Base-by-base conservation (phyloP, 2,797 vertebrate genomes). In the Spea hammondii region DNA sequence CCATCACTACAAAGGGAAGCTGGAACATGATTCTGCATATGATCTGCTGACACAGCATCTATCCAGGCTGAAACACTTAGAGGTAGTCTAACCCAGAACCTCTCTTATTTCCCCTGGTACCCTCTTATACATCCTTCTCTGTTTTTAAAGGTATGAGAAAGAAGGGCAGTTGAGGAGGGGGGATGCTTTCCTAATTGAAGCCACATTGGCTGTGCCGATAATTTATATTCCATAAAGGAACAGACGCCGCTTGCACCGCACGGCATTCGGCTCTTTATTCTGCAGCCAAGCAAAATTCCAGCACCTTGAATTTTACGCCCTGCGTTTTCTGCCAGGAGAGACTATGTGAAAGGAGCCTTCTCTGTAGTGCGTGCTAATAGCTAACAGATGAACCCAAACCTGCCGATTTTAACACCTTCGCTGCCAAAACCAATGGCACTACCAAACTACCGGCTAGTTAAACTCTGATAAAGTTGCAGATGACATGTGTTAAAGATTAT, bases 231-330 rank as follows among this genome's bases (percentile, higher is more conserved):
- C 64, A 12, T 79, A 67, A 80, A 67, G 60, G 82, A 85, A 84
- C 81, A 10, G 55, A 75, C 5, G 69, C 13, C 70, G 87, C 84
- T 87, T 85, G 80, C 60, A 17, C 83, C 11, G 4, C 78, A 73
- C 53, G 75, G 83, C 77, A 4, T 6, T 76, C 4, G 76, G 82
- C 82, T 83, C 88, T 90, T 88, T 88, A 17, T 87, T 89, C 87
- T 88, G 6, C 2, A 86, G 89, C 88, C 89, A 77, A 90, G 84
- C 82, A 79, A 87, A 88, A 90, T 90, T 90, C 89, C 87, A 87
- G 86, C 89, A 88, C 89, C 89, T 89, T 88, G 53, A 83, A 80
- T 84, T 84, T 84, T 77, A 86, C 87, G 85, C 87, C 80, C 70
- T 57, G 84, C 83, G 82, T 83, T 83, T 4, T 5, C 81, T 45